phyloP scores from a whole-genome alignment of 1,140 invertebrate genomes.

The Brachionus asplanchnoidis region DNA sequence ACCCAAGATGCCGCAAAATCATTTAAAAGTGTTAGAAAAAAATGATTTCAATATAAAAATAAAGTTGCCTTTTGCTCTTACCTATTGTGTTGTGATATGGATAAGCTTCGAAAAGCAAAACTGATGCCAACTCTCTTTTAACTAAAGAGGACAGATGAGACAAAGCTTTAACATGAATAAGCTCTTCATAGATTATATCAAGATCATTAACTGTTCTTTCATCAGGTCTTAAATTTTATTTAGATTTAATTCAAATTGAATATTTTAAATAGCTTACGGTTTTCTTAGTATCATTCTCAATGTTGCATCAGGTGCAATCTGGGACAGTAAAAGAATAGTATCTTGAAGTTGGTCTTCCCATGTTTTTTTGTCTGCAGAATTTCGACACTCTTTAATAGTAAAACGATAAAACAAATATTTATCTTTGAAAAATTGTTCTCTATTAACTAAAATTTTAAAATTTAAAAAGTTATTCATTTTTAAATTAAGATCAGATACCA shows the following conservation, averaged over 20 bases:
- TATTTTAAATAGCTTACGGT: conserved; percentile 62
- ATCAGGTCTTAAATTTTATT: conserved; percentile 60
- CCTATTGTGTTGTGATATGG: conserved; percentile 66
- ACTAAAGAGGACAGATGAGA: conserved; percentile 76
- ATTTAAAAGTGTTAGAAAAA: no score
- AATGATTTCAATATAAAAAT: no score
- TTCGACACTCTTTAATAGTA: conserved; percentile 62
- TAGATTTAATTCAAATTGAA: conserved; percentile 42
- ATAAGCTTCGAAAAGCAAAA: conserved; percentile 76
- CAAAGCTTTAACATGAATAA: conserved; percentile 74
- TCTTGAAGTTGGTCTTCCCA: conserved; percentile 63
- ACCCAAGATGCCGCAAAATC: no score
- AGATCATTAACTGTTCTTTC: conserved; percentile 73
- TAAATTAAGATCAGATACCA: conserved; percentile 59
- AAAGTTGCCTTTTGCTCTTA: background rate
- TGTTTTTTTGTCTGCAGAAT: conserved; percentile 51
- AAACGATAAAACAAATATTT: conserved; percentile 78
- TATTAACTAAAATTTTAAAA: conserved; percentile 60
- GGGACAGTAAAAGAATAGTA: conserved; percentile 64
- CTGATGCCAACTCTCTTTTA: conserved; percentile 72
- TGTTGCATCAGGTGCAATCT: conserved; percentile 69
- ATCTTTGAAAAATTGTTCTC: conserved; percentile 75
- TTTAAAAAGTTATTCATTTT: no score
- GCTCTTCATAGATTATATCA: conserved; percentile 77
- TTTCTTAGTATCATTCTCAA: conserved; percentile 75